Evolutionary conservation across 2,888 invertebrate species (phyloP), one percentile per base, ranked within the genome.

Genomic region (Acronicta psi): DNA sequence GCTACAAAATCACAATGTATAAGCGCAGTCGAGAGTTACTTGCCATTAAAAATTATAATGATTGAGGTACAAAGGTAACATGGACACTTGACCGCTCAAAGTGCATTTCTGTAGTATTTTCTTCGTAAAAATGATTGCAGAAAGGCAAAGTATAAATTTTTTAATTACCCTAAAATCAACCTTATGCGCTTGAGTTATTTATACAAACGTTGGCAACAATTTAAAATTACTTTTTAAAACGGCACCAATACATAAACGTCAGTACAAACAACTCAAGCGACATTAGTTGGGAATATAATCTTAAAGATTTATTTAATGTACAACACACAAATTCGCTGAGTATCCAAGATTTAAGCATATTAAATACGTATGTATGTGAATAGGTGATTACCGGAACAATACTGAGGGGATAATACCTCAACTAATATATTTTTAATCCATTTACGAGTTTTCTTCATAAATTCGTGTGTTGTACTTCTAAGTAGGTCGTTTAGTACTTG

Each of bases 121-220:
- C 75, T 80, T 80, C 84, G 82, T 89, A 88, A 90, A 92, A 92
- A 91, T 93, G 92, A 93, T 93, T 92, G 91, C 87, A 92, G 89
- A 92, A 91, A 89, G 82, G 84, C 84, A 73, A 80, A 84, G 83
- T 86, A 81, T 71, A 80, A 79, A 79, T 82, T 83, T 86, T 80
- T 59, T 81, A 80, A 84, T 85, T 86, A 84, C 64, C 80, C 86
- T 89, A 88, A 77, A 73, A 64, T 63, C 69, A 73, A 72, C 72
- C 73, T 63, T 46, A 40, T 57, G 60, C 75, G 69, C 67, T 81
- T 73, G 72, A 80, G 68, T 73, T 68, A 71, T 64, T 43, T 57
- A 52, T 44, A 67, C 61, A 23, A 49, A 71, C 41, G 5, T 23
- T 9, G 1, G 36, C 42, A 1, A 37, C 8, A 43, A 69, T 40